Evolutionary conservation across 2,113 vertebrate species (phyloP), one percentile per base, ranked within the genome.

Genomic region (Xenopus borealis): DNA sequence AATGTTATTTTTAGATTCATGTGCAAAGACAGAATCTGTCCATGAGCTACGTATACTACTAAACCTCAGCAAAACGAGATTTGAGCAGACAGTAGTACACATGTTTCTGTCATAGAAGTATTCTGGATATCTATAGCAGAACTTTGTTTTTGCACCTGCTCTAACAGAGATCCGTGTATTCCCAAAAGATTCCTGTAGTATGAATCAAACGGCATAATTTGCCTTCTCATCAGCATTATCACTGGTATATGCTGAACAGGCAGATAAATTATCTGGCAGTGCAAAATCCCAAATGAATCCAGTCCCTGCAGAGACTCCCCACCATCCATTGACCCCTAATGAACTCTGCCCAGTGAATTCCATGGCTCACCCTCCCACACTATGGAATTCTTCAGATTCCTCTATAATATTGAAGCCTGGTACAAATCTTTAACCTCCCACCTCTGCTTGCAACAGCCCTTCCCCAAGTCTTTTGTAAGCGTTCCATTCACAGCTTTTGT

Each of bases 331-430:
- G 65, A 68, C 72, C 65, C 57, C 47, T 33, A 23, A 53, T 59
- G 50, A 57, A 50, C 72, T 45, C 23, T 52, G 66, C 66, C 52
- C 66, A 75, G 58, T 63, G 27, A 69, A 75, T 75, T 69, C 58
- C 73, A 69, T 17, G 46, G 46, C 72, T 45, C 45, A 53, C 44
- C 55, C 73, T 69, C 73, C 73, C 65, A 75, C 73, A 75, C 59
- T n/a, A 52, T 14, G 19, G 52, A 52, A 75, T 75, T 75, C 73
- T 27, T 55, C 2, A 52, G 27, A 75, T 75, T 69, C 73, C 66
- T 69, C 62, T 52, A 18, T 59, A 61, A 75, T 55, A 27, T 47
- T 69, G 59, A 69, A 62, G 73, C n/a, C 66, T 69, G 59, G 58
- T 55, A 62, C 66, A 69, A 75, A 66, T 67, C 65, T 66, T 23